Base-by-base conservation (phyloP, 2,797 vertebrate genomes). In the Buceros bicornis region DNA sequence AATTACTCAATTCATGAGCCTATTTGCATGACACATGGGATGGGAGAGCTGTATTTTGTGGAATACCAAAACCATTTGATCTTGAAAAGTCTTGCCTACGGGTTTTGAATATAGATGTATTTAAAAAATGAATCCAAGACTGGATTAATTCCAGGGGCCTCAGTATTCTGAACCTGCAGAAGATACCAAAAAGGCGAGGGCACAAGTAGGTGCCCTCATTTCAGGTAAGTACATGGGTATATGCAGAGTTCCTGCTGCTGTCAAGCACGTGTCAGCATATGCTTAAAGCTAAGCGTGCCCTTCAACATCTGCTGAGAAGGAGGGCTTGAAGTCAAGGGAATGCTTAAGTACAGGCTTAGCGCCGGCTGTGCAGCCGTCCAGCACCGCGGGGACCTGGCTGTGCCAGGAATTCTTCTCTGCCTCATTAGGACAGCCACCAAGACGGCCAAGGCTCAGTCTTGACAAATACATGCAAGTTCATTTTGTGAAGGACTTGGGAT, bases 1-100 rank as follows among this genome's bases (percentile, higher is more conserved):
- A 92, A 93, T 89, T 65, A 72, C 74, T 88, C 67, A 78, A 53
- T 71, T 89, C 6, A 3, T 57, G 95, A 92, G 92, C 73, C 51
- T 78, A 45, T 95, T 93, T 94, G 65, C 89, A 89, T 89, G 83
- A 77, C 83, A 87, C 90, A 25, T 47, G 79, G 89, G 90, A 92
- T 67, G 50, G 31, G 22, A 92, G 78, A 94, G 88, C 42, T 89
- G 81, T 25, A 7, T 89, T 71, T 92, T 65, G 50, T 83, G 57
- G 72, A 74, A 82, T 82, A 82, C 33, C 81, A 64, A 82, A 94
- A 82, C 16, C 31, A 61, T 67, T 85, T 48, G 53, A 54, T 94
- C 74, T 94, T 85, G 76, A 87, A 94, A 92, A 69, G 56, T 77
- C 65, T 72, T 66, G 69, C 56, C 71, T 80, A 7, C 69, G 61